A percentile compares a stretch with the other conserved stretches of the same genome.
Evolutionary conservation across 1,140 invertebrate genomes (phyloP).

Genomic region (Dryas iulia): DNA sequence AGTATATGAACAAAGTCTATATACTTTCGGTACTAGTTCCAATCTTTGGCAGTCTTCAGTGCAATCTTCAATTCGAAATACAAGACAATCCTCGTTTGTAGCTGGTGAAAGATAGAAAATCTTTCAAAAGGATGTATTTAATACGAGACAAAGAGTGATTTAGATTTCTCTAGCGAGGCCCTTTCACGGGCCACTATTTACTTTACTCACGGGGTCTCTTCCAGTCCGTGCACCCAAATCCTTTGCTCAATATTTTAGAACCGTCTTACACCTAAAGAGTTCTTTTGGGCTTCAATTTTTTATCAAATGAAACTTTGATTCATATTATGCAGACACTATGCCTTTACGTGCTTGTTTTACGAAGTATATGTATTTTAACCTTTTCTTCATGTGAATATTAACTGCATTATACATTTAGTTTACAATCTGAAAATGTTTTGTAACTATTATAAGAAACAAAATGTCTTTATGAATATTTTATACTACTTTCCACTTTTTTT

Average conservation of each 20-base stretch:
- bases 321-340: not conserved
- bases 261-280: constrained; percentile 27
- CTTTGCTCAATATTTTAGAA: constrained; percentile 52
- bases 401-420: too few species aligned
- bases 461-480: too few species aligned
- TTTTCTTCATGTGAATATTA: too few species aligned
- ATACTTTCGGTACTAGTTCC: not conserved
- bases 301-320: not conserved
- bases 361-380: not conserved
- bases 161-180: constrained; percentile 63
- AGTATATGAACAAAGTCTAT: not conserved
- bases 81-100: constrained; percentile 61
- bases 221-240: constrained; percentile 51
- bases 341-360: not conserved
- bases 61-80: constrained; percentile 46
- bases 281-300: constrained; percentile 13
- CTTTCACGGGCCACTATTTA: constrained; percentile 70
- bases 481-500: too few species aligned
- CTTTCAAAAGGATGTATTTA: constrained; percentile 75
- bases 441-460: too few species aligned
- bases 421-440: too few species aligned
- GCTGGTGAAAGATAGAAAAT: constrained; percentile 70
- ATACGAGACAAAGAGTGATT: constrained; percentile 75
- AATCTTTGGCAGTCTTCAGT: constrained; percentile 3
- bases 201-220: constrained; percentile 59